Conservation (phyloP, 2,113 vertebrate genomes). For the Haliaeetus leucogaster region DNA sequence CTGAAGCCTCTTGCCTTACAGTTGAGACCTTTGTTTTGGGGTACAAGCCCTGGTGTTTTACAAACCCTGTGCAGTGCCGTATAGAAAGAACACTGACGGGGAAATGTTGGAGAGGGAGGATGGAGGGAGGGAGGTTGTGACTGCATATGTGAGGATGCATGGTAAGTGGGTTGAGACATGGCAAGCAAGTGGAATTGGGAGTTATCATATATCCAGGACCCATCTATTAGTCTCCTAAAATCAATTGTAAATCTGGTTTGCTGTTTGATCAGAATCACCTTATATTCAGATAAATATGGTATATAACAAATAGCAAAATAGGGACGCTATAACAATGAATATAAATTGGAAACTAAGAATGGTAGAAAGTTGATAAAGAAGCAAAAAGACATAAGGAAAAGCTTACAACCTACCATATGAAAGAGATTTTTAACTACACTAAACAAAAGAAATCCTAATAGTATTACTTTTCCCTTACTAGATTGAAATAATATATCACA, state of each 20-base stretch:
- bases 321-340: not conserved
- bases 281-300: not conserved
- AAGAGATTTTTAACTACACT: not conserved
- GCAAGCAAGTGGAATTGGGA: not conserved
- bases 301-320: not conserved
- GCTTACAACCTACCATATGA: not conserved
- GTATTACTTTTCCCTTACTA: not conserved
- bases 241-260: not conserved
- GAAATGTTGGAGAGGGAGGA: not conserved
- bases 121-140: not conserved
- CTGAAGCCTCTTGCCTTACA: not conserved
- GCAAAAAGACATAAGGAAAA: not conserved
- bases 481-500: conserved; percentile 7
- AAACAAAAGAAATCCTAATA: not conserved
- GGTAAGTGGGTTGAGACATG: not conserved
- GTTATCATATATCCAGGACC: not conserved
- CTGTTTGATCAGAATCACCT: not conserved
- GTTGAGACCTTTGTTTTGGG: not conserved
- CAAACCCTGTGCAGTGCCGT: not conserved
- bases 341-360: not conserved
- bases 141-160: not conserved
- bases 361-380: not conserved
- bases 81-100: not conserved
- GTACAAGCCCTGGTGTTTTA: not conserved
- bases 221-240: not conserved